phyloP scores from a whole-genome alignment of 2,888 invertebrate genomes.

The Eumerus sabulonum region DNA sequence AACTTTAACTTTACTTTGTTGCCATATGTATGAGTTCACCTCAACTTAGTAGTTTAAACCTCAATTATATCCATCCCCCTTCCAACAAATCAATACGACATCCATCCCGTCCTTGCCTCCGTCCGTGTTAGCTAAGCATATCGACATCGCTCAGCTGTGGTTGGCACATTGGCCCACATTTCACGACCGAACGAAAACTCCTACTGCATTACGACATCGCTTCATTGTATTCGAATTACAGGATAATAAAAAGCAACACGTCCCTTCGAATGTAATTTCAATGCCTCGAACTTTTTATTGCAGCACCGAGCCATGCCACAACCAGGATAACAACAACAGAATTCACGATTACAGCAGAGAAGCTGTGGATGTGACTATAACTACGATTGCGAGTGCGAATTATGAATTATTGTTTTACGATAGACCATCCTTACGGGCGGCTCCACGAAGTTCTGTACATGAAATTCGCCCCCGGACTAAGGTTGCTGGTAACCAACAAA shows the following conservation, averaged over 20 bases:
- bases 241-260: conserved; percentile 34
- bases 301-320: conserved; percentile 20
- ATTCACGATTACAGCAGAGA: too few species aligned
- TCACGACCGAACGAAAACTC: background rate
- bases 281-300: conserved; percentile 27
- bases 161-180: too few species aligned
- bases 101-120: too few species aligned
- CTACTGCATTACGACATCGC: background rate
- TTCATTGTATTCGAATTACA: conserved; percentile 22
- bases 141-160: too few species aligned
- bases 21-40: too few species aligned
- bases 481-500: too few species aligned
- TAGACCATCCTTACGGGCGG: conserved; percentile 46
- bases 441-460: conserved; percentile 39
- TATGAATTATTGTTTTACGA: conserved; percentile 52
- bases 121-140: too few species aligned
- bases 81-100: too few species aligned
- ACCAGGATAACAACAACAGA: background rate
- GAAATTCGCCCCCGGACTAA: conserved; percentile 41
- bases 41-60: too few species aligned
- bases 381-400: conserved; percentile 15
- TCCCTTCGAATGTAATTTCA: conserved; percentile 19
- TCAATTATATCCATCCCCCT: too few species aligned
- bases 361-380: too few species aligned
- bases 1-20: too few species aligned